Conservation (phyloP, 2,888 invertebrate genomes). For the Drosophila subsilvestris region DNA sequence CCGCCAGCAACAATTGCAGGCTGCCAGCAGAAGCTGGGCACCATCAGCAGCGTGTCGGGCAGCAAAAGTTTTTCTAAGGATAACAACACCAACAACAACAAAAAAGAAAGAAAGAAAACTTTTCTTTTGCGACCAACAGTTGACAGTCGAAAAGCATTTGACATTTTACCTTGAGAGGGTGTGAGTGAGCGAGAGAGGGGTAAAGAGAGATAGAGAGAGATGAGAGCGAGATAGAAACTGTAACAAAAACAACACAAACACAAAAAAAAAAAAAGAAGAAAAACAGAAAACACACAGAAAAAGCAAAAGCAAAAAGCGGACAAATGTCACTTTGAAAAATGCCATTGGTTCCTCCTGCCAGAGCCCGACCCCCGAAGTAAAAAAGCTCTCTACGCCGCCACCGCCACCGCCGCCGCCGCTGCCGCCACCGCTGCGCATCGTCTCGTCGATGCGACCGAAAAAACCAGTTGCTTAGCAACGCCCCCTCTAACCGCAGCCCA, state of each 20-base stretch:
- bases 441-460: constrained; percentile 52
- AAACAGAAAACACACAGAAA: constrained; percentile 19
- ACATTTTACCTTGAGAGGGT: constrained; percentile 82
- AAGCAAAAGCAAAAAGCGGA: constrained; percentile 73
- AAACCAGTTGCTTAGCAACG: constrained; percentile 84
- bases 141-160: constrained; percentile 81
- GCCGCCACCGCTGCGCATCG: constrained; percentile 26
- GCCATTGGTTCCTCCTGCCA: constrained; percentile 79
- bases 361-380: constrained; percentile 21
- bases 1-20: constrained; percentile 27
- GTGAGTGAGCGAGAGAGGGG: not conserved
- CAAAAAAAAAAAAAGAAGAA: constrained; percentile 15
- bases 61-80: constrained; percentile 20
- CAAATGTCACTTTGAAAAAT: constrained; percentile 83
- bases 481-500: constrained; percentile 81
- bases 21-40: constrained; percentile 26
- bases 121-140: constrained; percentile 70
- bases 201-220: constrained; percentile 30
- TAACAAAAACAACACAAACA: constrained; percentile 17
- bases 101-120: constrained; percentile 17
- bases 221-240: constrained; percentile 25
- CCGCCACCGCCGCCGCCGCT: constrained; percentile 18
- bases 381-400: constrained; percentile 26
- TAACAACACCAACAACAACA: constrained; percentile 25
- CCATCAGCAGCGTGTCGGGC: constrained; percentile 3